Percentiles rank a stretch among this genome's conserved stretches.
phyloP scores from a whole-genome alignment of 1,140 invertebrate species.

The Odontomachus brunneus region DNA sequence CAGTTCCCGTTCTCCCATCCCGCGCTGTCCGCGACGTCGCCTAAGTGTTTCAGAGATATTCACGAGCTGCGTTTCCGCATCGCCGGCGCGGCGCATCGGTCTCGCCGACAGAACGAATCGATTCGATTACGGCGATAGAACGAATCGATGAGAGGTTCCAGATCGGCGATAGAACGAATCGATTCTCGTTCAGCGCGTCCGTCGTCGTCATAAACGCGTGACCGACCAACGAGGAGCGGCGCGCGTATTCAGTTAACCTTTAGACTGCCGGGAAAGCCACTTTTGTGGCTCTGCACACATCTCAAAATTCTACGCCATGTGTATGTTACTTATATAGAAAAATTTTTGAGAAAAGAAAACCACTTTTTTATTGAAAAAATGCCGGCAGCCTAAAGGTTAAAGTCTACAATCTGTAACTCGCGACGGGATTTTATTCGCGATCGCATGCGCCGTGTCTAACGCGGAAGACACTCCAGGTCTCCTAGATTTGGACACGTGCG shows the following conservation, averaged over 20 bases:
- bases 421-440: no score
- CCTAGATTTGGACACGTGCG: no score
- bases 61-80: not conserved
- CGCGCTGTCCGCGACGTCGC: not conserved
- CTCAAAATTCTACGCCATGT: no score
- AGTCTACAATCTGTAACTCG: not conserved
- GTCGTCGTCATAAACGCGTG: not conserved
- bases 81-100: not conserved
- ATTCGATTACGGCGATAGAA: conserved; percentile 11
- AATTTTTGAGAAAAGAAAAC: no score
- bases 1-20: not conserved
- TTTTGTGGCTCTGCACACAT: no score
- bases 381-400: no score
- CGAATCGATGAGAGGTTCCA: conserved; percentile 14
- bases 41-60: not conserved
- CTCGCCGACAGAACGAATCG: conserved; percentile 18
- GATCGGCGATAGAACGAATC: not conserved
- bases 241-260: no score
- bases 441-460: no score
- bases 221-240: not conserved
- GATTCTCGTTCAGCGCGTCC: not conserved
- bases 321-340: no score
- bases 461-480: no score
- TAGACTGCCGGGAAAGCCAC: no score
- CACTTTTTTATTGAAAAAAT: no score